Evolutionary conservation across 2,797 vertebrate species (phyloP), one percentile per base, ranked within the genome.

Genomic region (Danio kyathit): DNA sequence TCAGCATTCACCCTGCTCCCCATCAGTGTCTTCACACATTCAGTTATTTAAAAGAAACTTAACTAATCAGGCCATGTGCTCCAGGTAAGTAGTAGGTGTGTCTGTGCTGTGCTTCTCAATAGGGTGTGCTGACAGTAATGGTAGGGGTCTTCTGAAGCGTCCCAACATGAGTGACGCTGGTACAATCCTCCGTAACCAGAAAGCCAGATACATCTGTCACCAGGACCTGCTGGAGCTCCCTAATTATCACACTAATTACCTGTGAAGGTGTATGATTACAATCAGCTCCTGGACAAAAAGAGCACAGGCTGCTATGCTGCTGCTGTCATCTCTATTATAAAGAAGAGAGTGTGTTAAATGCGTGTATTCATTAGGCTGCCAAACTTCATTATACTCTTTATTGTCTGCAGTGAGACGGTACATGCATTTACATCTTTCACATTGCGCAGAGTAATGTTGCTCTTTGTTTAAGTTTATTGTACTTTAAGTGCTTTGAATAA

Each of bases 251-350:
- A 43, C 60, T 79, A 85, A 84, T 88, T 75, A 59, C 56, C 72
- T 67, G 81, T 44, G 48, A 76, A 74, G 65, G 81, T 80, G 80
- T 83, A 77, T 83, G 75, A 87, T 87, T 87, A 87, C 81, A 75
- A 56, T 83, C 81, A 73, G 38, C 79, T 81, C 63, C 21, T 17
- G 57, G 61, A 83, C 61, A 7, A 57, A 61, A 69, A 41, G 59
- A 78, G 75, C 54, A 59, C 8, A 70, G 81, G 56, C 17, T 46
- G 43, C 52, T 29, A 29, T 29, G 49, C 57, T 49, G 46, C 17
- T 64, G 57, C 60, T 74, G 65, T 71, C 80, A 66, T 51, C 44
- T 69, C 56, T 74, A 70, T 83, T 80, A 78, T 69, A 40, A 67
- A 78, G 83, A 76, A 17, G 19, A 64, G 19, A 59, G n/a, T 46